Percentiles rank a stretch among this genome's conserved stretches.
Evolutionary conservation across 2,888 invertebrate genomes (phyloP).

Genomic region (Pyrrhosoma nymphula): DNA sequence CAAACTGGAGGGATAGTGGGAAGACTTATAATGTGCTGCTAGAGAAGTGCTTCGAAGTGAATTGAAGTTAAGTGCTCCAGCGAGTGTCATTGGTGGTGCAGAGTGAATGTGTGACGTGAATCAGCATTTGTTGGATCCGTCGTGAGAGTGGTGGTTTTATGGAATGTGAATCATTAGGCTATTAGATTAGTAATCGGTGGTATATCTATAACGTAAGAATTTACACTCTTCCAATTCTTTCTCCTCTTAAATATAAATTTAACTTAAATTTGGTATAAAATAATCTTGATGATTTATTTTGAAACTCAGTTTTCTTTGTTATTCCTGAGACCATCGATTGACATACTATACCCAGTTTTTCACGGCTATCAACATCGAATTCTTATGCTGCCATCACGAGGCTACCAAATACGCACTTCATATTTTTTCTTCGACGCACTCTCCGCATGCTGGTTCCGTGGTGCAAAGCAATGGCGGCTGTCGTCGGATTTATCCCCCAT

Average conservation of each 20-base stretch:
- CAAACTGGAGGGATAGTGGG: too few species aligned
- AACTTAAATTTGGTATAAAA: too few species aligned
- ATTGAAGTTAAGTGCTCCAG: neutral
- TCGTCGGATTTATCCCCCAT: neutral
- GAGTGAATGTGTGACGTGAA: neutral
- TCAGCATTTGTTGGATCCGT: neutral
- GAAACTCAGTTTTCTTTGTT: too few species aligned
- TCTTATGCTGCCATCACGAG: too few species aligned
- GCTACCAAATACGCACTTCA: neutral
- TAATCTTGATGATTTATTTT: too few species aligned
- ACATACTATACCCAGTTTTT: too few species aligned
- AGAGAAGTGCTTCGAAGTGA: neutral
- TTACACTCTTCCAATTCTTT: too few species aligned
- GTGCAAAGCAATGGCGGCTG: neutral
- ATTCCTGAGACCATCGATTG: too few species aligned
- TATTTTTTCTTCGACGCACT: neutral
- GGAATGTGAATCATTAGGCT: neutral
- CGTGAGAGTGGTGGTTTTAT: neutral
- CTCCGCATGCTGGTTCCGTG: too few species aligned
- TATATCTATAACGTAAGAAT: neutral
- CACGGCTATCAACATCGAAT: too few species aligned
- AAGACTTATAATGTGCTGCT: neutral
- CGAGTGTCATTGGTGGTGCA: neutral
- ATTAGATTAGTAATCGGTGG: neutral
- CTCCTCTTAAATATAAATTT: too few species aligned